Evolutionary conservation across 37 sponge, comb jelly and placozoan genomes (phyloP).

Genomic region (Ianthella basta): DNA sequence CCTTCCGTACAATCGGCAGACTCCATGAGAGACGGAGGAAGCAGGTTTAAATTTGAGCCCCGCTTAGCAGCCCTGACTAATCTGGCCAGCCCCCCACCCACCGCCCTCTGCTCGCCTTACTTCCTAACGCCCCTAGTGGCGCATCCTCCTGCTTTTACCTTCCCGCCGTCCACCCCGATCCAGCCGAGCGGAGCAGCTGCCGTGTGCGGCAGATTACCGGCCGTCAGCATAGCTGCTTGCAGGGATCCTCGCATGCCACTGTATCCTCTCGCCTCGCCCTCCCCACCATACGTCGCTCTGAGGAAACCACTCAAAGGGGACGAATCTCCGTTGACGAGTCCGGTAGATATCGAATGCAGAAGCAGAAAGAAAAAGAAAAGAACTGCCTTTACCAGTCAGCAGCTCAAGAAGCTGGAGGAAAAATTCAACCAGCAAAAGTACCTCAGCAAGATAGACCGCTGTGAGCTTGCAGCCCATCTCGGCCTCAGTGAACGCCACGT

Average conservation of each 20-base stretch:
- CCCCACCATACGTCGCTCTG: neutral
- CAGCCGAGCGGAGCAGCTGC: neutral
- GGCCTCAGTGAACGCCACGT: slow-evolving; percentile 76
- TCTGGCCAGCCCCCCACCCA: neutral
- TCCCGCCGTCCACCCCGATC: slow-evolving; percentile 9
- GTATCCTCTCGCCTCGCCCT: slow-evolving; percentile 11
- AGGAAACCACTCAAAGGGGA: neutral
- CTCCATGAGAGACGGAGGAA: neutral
- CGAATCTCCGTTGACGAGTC: slow-evolving; percentile 14
- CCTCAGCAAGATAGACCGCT: slow-evolving; percentile 61
- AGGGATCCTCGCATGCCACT: neutral
- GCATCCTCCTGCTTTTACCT: neutral
- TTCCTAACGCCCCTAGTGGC: neutral
- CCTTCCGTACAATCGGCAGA: slow-evolving; percentile 7
- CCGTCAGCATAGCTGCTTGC: neutral
- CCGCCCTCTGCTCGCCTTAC: neutral
- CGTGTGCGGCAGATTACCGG: neutral
- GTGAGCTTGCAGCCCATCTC: slow-evolving; percentile 39
- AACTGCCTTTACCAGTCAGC: slow-evolving; percentile 60
- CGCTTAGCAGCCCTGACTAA: slow-evolving; percentile 18
- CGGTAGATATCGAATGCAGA: neutral
- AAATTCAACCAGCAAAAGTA: slow-evolving; percentile 69
- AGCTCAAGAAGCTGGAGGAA: slow-evolving; percentile 62
- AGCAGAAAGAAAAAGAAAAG: slow-evolving; percentile 58
- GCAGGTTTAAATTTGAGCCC: slow-evolving; percentile 13